Percentiles rank a stretch among this genome's conserved stretches.
These are phyloP conservation scores for Phallusia fumigata DNA, from an alignment of 23 tunicate species.

Conservation along the genomic window DNA sequence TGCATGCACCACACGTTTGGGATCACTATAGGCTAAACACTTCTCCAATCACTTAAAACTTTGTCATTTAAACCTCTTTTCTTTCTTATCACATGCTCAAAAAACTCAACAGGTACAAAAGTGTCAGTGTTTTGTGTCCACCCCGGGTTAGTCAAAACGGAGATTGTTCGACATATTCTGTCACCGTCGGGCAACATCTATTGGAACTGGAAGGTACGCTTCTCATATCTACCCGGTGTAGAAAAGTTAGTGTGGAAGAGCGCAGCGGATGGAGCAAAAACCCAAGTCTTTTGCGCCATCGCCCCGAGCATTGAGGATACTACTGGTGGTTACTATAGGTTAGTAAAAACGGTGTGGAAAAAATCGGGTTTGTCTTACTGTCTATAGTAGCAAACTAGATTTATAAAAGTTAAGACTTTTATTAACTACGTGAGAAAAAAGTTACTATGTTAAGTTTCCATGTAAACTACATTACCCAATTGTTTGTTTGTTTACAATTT, in stretches of 20 bases:
- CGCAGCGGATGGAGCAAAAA: not conserved
- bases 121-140: not conserved
- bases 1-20: no score
- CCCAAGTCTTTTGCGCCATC: conserved; percentile 2
- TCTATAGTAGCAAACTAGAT: no score
- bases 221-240: not conserved
- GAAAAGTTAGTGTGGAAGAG: not conserved
- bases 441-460: no score
- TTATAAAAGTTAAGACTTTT: no score
- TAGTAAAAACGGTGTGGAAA: not conserved
- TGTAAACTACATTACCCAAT: no score
- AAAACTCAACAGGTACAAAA: not conserved
- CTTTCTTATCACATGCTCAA: no score
- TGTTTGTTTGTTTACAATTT: no score
- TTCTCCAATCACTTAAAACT: no score
- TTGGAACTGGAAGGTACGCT: not conserved
- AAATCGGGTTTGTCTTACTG: no score
- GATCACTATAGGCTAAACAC: no score
- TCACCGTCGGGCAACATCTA: not conserved
- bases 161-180: not conserved
- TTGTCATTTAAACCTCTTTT: no score
- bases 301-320: conserved; percentile 3
- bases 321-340: not conserved
- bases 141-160: conserved; percentile 5
- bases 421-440: no score